A percentile compares a stretch with the other conserved stretches of the same genome.
Evolutionary conservation across 2,888 invertebrate genomes (phyloP).

Genomic region (Ischnura elegans): DNA sequence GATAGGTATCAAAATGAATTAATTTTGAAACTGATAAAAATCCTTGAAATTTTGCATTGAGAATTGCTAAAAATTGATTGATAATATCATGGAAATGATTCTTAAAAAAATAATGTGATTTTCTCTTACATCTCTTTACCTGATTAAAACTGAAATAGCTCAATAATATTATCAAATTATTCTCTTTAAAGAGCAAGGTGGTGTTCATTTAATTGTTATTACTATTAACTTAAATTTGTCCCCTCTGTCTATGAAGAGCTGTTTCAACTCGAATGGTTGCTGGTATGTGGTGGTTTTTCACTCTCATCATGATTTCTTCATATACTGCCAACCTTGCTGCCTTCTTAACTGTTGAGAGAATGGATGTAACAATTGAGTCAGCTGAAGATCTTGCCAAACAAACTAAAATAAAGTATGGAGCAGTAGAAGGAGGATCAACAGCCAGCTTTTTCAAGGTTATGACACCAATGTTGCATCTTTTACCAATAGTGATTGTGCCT

Average conservation of each 20-base stretch:
- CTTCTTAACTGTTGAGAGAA: constrained; percentile 93
- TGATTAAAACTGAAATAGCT: not conserved
- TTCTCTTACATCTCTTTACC: too few relatives aligned
- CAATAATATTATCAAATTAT: not conserved
- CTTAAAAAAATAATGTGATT: not conserved
- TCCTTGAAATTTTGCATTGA: too few relatives aligned
- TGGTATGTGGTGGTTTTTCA: constrained; percentile 97
- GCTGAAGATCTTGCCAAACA: constrained; percentile 96
- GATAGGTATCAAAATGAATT: too few relatives aligned
- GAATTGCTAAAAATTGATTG: not conserved
- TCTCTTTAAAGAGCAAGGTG: not conserved
- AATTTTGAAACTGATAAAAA: too few relatives aligned
- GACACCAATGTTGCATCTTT: not conserved
- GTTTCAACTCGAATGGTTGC: constrained; percentile 93
- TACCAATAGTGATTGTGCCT: too few relatives aligned
- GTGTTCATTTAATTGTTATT: not conserved
- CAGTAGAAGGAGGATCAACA: constrained; percentile 93
- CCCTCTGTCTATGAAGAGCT: constrained; percentile 81
- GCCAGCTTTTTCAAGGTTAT: constrained; percentile 91
- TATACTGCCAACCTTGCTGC: constrained; percentile 97
- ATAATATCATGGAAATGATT: not conserved
- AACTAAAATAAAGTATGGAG: constrained; percentile 97
- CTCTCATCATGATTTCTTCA: constrained; percentile 93
- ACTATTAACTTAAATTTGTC: not conserved
- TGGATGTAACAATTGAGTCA: constrained; percentile 93